Evolutionary conservation across 2,113 vertebrate species (phyloP).

Genomic region (Panthera leo): DNA sequence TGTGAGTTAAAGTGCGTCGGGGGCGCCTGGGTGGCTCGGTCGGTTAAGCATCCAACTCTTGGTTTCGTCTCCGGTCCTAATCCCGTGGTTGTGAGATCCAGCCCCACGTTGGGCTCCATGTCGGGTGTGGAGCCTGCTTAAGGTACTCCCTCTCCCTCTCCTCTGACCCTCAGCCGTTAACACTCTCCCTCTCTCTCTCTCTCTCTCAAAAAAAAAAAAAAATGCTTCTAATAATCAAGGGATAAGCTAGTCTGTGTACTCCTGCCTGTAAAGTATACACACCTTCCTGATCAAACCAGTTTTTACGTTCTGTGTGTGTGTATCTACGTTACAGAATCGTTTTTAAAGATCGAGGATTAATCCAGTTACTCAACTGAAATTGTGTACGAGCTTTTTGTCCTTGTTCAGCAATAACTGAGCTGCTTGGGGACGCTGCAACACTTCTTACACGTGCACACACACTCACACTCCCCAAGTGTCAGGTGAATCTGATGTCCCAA

Average conservation of each 20-base stretch:
- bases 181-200: no score
- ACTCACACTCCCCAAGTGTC: no score
- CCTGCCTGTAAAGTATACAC: not conserved
- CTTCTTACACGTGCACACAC: not conserved
- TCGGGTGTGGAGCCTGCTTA: no score
- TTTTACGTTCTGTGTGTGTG: not conserved
- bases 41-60: no score
- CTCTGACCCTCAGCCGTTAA: no score
- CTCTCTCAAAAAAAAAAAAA: not conserved
- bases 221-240: not conserved
- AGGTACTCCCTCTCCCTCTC: no score
- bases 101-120: no score
- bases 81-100: no score
- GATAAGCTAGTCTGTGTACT: not conserved
- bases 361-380: not conserved
- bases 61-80: no score
- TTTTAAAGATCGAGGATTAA: not conserved
- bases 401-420: not conserved
- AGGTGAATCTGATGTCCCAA: not conserved
- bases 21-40: no score
- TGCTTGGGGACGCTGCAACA: not conserved
- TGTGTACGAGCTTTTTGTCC: not conserved
- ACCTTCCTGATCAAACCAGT: not conserved
- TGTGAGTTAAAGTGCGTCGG: not conserved
- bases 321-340: not conserved